Evolutionary conservation across 2,113 vertebrate species (phyloP), one percentile per base, ranked within the genome.

Genomic region (Aleadryas rufinucha): DNA sequence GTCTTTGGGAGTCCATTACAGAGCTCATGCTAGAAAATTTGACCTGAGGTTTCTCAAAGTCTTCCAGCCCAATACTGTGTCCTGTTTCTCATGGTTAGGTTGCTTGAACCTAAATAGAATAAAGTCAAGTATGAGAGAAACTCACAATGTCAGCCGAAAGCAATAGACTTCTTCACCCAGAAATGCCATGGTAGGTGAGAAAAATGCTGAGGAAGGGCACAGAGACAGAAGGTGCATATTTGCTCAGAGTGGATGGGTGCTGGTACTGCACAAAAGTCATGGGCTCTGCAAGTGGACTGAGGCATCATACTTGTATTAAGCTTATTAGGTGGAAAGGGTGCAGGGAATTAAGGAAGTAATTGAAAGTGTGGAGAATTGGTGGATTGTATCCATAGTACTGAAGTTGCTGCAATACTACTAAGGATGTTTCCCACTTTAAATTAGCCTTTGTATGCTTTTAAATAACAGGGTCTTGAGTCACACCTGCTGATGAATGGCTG

Each of bases 391-490:
- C 7, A 4, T 53, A 41, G 19, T 21, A 78, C 24, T 53, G n/a
- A 72, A 90, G 35, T 72, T 87, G 31, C n/a, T 39, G 45, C 33
- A 52, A 7, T 53, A 42, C n/a, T 28, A 31, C 0, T 6, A 84
- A 81, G 49, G 72, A 77, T 52, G 59, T 44, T 47, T 90, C 44
- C 69, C 23, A 26, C 83, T 93, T 70, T 44, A 89, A 44, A 88
- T 88, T 86, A 68, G 24, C 59, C 75, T 93, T 85, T 77, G 59
- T 74, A n/a, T 0, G 2, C n/a, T 87, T 71, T 71, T 53, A 78
- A 94, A 61, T 84, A 84, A 64, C 45, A 64, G 41, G 53, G 37
- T 79, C 85, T 93, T 92, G 83, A 96, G 72, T 95, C 85, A 90
- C 64, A 90, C 52, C 83, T 93, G 90, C 85, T 89, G 88, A 18